Evolutionary conservation across 2,888 invertebrate species (phyloP).

Genomic region (Lasius platythorax): DNA sequence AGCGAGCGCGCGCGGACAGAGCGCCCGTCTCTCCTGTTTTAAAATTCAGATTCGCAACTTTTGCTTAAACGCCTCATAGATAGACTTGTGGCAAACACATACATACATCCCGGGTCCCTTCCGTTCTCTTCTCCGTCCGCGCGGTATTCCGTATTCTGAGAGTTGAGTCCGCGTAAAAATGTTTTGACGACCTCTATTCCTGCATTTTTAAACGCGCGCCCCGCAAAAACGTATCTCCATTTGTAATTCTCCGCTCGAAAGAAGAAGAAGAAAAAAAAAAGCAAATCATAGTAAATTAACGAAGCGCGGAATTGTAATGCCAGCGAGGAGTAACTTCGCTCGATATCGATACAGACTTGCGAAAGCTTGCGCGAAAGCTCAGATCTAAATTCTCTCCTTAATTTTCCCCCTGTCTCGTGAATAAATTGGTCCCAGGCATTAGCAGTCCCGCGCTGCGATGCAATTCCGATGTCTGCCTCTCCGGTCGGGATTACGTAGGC

Average conservation of each 20-base stretch:
- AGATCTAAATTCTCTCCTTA: slow-evolving; percentile 52
- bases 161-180: slow-evolving; percentile 54
- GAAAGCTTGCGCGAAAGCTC: slow-evolving; percentile 56
- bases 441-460: slow-evolving; percentile 64
- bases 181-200: neutral
- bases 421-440: slow-evolving; percentile 70
- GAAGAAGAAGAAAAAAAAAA: neutral
- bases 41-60: slow-evolving; percentile 80
- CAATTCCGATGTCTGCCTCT: slow-evolving; percentile 61
- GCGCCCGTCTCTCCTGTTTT: slow-evolving; percentile 65
- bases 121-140: slow-evolving; percentile 20
- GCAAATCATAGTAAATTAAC: slow-evolving; percentile 16
- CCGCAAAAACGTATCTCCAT: neutral
- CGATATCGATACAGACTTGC: neutral
- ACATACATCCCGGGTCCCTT: slow-evolving; percentile 26
- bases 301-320: neutral
- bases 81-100: slow-evolving; percentile 59
- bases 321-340: slow-evolving; percentile 38
- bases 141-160: slow-evolving; percentile 24
- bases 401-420: slow-evolving; percentile 56
- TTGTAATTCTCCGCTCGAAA: slow-evolving; percentile 7
- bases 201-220: neutral
- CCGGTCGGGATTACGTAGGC: slow-evolving; percentile 26
- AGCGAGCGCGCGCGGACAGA: neutral
- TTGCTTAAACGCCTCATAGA: slow-evolving; percentile 74